phyloP scores from a whole-genome alignment of 1,140 invertebrate genomes.

The Pissodes strobi region DNA sequence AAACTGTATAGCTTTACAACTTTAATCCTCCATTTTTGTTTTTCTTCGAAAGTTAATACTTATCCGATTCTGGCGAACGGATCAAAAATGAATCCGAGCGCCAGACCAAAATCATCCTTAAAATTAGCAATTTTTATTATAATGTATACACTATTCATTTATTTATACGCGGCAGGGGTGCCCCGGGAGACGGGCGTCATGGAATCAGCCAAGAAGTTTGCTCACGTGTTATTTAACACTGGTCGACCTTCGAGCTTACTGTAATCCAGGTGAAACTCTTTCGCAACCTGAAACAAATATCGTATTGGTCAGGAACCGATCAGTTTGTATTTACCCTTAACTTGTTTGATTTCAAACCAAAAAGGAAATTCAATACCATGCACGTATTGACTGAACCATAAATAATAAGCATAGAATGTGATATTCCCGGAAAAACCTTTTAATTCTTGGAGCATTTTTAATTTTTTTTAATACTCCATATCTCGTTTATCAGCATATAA shows the following conservation, averaged over 20 bases:
- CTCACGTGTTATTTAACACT: constrained; percentile 48
- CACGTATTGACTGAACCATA: too few species aligned
- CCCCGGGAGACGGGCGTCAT: constrained; percentile 40
- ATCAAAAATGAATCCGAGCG: constrained; percentile 38
- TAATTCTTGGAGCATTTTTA: too few species aligned
- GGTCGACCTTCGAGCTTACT: constrained; percentile 94
- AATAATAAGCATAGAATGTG: too few species aligned
- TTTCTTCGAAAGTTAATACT: constrained; percentile 48
- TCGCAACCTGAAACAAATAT: constrained; percentile 65
- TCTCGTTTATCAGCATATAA: too few species aligned
- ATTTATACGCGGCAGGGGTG: constrained; percentile 50
- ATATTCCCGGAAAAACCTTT: too few species aligned
- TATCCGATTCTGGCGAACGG: constrained; percentile 38
- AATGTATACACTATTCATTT: constrained; percentile 57
- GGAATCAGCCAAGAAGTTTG: constrained; percentile 26
- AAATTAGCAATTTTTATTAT: constrained; percentile 45
- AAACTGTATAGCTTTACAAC: constrained; percentile 55
- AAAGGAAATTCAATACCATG: too few species aligned
- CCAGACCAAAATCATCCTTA: constrained; percentile 43
- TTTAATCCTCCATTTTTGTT: constrained; percentile 38
- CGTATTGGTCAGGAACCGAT: too few species aligned
- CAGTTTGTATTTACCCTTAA: too few species aligned
- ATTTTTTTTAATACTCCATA: too few species aligned
- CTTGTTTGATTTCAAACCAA: too few species aligned
- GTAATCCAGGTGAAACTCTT: constrained; percentile 97